These are phyloP conservation scores for Aphaenogaster ashmeadi DNA, from an alignment of 1,140 invertebrate genomes.

Conservation along the genomic window DNA sequence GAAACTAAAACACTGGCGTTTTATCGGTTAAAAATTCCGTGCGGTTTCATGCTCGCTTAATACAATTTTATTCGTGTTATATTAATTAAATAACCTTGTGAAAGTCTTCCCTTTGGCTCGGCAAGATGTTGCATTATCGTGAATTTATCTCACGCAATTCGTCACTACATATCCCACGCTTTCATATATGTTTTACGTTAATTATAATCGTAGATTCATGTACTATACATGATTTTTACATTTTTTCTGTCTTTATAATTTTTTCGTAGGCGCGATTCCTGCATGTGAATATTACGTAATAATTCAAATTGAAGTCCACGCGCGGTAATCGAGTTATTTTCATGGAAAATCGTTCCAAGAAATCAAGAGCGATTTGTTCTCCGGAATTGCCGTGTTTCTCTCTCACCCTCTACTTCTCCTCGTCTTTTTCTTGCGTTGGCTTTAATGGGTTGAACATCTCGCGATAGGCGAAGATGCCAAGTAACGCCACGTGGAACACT, in stretches of 20 bases:
- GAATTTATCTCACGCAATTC: not conserved
- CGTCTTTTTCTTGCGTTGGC: not conserved
- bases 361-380: conserved; percentile 46
- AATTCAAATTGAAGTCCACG: not conserved
- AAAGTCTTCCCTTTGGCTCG: not conserved
- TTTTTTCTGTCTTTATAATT: not conserved
- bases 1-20: not conserved
- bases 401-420: not conserved
- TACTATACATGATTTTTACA: not conserved
- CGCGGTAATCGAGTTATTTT: conserved; percentile 31
- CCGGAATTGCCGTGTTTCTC: conserved; percentile 14
- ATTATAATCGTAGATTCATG: not conserved
- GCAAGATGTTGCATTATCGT: not conserved
- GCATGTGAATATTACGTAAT: not conserved
- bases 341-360: conserved; percentile 16
- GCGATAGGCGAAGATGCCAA: conserved; percentile 12
- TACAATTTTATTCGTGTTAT: not conserved
- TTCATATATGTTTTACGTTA: not conserved
- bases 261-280: not conserved
- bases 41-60: not conserved
- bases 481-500: conserved; percentile 46
- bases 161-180: not conserved
- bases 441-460: conserved; percentile 7
- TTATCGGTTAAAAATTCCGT: conserved; percentile 12
- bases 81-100: conserved; percentile 28